phyloP scores from a whole-genome alignment of 1,140 invertebrate species.

The Cyclina sinensis region DNA sequence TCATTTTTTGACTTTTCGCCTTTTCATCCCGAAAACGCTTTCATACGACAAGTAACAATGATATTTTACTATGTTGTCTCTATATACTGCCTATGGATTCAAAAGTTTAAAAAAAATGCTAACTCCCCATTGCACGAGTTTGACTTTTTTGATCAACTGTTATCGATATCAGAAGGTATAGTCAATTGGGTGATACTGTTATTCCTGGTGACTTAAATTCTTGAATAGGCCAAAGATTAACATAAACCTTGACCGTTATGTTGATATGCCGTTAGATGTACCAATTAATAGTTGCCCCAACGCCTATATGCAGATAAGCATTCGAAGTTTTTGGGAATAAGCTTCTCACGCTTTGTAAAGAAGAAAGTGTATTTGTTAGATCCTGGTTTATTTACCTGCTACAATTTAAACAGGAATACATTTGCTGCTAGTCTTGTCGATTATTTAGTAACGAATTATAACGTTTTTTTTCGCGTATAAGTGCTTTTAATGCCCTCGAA shows the following conservation, averaged over 20 bases:
- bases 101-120: background rate
- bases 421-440: slow-evolving; percentile 26
- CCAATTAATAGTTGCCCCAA: background rate
- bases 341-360: slow-evolving; percentile 26
- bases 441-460: slow-evolving; percentile 13
- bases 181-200: background rate
- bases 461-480: background rate
- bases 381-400: background rate
- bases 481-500: slow-evolving; percentile 1
- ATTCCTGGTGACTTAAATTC: slow-evolving; percentile 13
- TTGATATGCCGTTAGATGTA: slow-evolving; percentile 5
- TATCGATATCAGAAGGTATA: slow-evolving; percentile 17
- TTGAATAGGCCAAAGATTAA: slow-evolving; percentile 13
- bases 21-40: too few relatives aligned
- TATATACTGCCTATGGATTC: too few relatives aligned
- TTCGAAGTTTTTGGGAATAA: slow-evolving; percentile 17
- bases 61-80: background rate
- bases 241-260: slow-evolving; percentile 19
- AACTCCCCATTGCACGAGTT: slow-evolving; percentile 17
- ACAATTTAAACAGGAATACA: slow-evolving; percentile 30
- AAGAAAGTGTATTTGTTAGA: slow-evolving; percentile 31
- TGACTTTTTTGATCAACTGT: slow-evolving; percentile 33
- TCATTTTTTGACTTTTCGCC: too few relatives aligned
- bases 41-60: too few relatives aligned
- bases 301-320: background rate